These are phyloP conservation scores for Lethrus apterus DNA, from an alignment of 1,140 invertebrate genomes.

Conservation along the genomic window DNA sequence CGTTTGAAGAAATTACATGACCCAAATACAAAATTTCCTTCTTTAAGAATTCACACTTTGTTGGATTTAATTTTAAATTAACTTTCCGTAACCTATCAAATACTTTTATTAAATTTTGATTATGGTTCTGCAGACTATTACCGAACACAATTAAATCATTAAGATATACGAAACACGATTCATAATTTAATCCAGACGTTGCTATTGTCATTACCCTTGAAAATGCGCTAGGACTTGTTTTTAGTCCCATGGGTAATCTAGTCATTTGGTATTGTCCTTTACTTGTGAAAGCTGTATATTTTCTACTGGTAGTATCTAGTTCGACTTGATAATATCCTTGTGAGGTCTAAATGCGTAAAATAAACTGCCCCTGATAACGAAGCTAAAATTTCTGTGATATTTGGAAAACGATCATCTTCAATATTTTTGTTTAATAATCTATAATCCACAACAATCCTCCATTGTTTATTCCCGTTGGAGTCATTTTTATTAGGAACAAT, in stretches of 20 bases:
- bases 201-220: slow-evolving; percentile 26
- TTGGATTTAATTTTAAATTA: slow-evolving; percentile 18
- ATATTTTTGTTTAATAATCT: slow-evolving; percentile 20
- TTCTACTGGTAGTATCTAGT: slow-evolving; percentile 32
- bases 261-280: slow-evolving; percentile 27
- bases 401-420: slow-evolving; percentile 23
- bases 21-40: slow-evolving; percentile 29
- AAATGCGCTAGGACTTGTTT: slow-evolving; percentile 25
- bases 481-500: slow-evolving; percentile 30
- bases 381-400: slow-evolving; percentile 27
- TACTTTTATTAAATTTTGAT: slow-evolving; percentile 16
- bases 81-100: slow-evolving; percentile 11
- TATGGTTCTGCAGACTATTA: slow-evolving; percentile 17
- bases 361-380: slow-evolving; percentile 21
- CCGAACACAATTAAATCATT: slow-evolving; percentile 19
- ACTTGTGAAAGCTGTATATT: slow-evolving; percentile 32
- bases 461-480: slow-evolving; percentile 19
- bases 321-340: slow-evolving; percentile 44
- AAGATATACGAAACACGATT: slow-evolving; percentile 21
- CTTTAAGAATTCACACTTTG: slow-evolving; percentile 16
- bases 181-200: slow-evolving; percentile 21
- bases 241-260: slow-evolving; percentile 22
- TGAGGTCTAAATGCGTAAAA: slow-evolving; percentile 29
- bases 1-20: slow-evolving; percentile 28
- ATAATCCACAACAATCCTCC: slow-evolving; percentile 27